Base-by-base conservation (phyloP, 2,113 vertebrate species). In the Ammodytes marinus region DNA sequence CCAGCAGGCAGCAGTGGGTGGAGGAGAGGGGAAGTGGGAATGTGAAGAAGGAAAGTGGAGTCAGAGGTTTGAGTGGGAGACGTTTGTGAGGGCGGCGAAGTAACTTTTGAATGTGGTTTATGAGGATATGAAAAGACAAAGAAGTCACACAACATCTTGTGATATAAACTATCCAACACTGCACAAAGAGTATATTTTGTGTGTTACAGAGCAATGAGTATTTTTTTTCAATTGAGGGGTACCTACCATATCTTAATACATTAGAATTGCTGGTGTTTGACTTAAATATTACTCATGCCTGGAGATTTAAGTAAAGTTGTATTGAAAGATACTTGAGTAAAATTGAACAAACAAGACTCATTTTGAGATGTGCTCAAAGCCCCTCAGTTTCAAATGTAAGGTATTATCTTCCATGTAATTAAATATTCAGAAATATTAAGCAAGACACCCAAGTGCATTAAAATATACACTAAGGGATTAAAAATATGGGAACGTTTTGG, bases 51-150 rank as follows among this genome's bases (percentile, higher is more conserved):
- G 82, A 90, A 84, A 90, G 82, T 82, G 72, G 63, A 88, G 81
- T 87, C 80, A 89, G 80, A 88, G 82, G 80, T 86, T 85, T 88
- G 84, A 91, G 91, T 91, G 89, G 87, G 87, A 87, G 85, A 80
- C 2, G 5, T 64, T 6, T 50, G 82, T 83, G 84, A 83, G 71
- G 49, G 43, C n/a, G 73, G 45, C 76, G 69, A 35, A 67, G 35
- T 53, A 17, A 69, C 27, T 27, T 74, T 74, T 84, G 15, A 87
- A 74, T 49, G 84, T 86, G 82, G 86, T 76, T 77, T 74, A 50
- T 57, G 70, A 84, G 84, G 80, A 89, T 82, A 81, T 61, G n/a
- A 79, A 27, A 27, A 77, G 59, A 83, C 59, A 71, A 58, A 72
- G 78, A 82, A 19, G 9, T 89, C 83, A 87, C 52, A 84, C 78